Percentiles rank a stretch among this genome's conserved stretches.
Evolutionary conservation across 1,140 invertebrate genomes (phyloP).

Genomic region (Asobara japonica): DNA sequence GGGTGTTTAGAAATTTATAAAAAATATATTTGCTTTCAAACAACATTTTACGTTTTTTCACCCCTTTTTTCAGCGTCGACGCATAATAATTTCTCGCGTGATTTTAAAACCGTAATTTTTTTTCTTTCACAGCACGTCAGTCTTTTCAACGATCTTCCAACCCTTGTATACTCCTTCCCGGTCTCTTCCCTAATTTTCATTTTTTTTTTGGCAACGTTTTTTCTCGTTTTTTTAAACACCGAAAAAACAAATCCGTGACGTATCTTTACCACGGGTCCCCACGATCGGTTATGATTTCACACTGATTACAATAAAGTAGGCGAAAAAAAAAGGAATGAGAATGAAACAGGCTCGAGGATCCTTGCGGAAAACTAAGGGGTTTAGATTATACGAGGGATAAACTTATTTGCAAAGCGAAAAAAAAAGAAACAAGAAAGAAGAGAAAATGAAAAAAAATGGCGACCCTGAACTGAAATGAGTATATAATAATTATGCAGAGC

Average conservation of each 20-base stretch:
- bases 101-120: conserved; percentile 68
- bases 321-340: conserved; percentile 17
- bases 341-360: conserved; percentile 1
- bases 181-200: conserved; percentile 26
- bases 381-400: not conserved
- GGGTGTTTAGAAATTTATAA: too few species aligned
- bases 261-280: conserved; percentile 44
- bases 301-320: conserved; percentile 64
- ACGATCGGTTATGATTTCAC: conserved; percentile 68
- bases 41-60: not conserved
- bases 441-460: too few species aligned
- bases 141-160: conserved; percentile 42
- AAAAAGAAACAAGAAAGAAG: too few species aligned
- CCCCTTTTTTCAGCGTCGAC: conserved; percentile 1
- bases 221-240: conserved; percentile 5
- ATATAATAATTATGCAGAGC: too few species aligned
- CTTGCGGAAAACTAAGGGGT: not conserved
- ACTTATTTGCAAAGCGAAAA: too few species aligned
- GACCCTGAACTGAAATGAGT: too few species aligned
- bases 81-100: conserved; percentile 66
- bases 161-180: conserved; percentile 25
- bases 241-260: conserved; percentile 51
- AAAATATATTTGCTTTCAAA: too few species aligned
- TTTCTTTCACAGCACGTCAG: conserved; percentile 49
- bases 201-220: conserved; percentile 9